Conservation (phyloP, 2,888 invertebrate species). For the Sphinx pinastri region DNA sequence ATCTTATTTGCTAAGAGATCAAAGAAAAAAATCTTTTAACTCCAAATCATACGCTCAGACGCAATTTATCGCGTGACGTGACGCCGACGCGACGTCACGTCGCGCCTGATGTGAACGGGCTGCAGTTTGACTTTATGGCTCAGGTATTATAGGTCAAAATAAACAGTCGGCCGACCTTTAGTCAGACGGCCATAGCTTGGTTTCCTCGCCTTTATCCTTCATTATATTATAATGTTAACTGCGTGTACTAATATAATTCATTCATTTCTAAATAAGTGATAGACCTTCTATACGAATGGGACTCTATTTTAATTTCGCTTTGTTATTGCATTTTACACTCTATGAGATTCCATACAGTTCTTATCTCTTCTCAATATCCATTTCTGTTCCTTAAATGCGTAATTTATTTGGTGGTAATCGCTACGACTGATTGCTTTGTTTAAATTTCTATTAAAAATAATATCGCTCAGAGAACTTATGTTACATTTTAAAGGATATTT, state of each 20-base stretch:
- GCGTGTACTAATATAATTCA: not conserved
- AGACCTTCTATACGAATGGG: too few relatives aligned
- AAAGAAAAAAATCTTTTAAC: conserved; percentile 1
- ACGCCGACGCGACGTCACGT: conserved; percentile 20
- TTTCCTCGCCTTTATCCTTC: conserved; percentile 18
- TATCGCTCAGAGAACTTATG: too few relatives aligned
- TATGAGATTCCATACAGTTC: too few relatives aligned
- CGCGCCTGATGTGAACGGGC: conserved; percentile 16
- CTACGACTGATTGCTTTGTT: too few relatives aligned
- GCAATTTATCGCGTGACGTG: conserved; percentile 14
- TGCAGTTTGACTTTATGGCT: conserved; percentile 28
- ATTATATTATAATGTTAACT: not conserved
- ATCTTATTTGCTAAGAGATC: not conserved
- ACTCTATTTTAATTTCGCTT: too few relatives aligned
- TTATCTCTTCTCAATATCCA: too few relatives aligned
- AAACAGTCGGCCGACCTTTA: conserved; percentile 28
- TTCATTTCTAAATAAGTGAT: not conserved
- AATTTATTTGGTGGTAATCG: too few relatives aligned
- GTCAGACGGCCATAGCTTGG: conserved; percentile 11
- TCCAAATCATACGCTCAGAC: not conserved
- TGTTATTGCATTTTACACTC: too few relatives aligned
- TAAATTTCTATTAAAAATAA: too few relatives aligned
- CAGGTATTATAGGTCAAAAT: conserved; percentile 30
- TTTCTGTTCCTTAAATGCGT: too few relatives aligned
- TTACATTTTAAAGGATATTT: too few relatives aligned